Conservation (phyloP, 2,113 vertebrate genomes). For the Forbesichthys agassizii region DNA sequence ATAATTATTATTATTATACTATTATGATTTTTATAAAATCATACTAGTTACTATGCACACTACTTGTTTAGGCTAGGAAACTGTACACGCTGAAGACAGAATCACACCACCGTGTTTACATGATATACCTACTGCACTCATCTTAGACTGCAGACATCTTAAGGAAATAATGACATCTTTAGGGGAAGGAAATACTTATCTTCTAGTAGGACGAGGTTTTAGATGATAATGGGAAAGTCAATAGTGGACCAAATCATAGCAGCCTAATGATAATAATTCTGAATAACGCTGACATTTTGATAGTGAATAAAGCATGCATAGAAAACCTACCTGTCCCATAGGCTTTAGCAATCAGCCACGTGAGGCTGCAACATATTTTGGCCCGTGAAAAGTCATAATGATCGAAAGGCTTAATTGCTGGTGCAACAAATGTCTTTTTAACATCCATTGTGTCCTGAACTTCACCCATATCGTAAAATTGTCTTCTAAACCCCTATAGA, state of each 20-base stretch:
- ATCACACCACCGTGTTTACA: background rate
- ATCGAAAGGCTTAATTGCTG: constrained; percentile 91
- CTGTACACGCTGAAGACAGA: too few species aligned
- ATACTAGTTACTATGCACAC: background rate
- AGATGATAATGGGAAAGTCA: background rate
- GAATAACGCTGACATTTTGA: background rate
- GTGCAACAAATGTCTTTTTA: constrained; percentile 87
- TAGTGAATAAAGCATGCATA: background rate
- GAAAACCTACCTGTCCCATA: constrained; percentile 91
- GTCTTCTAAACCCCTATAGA: constrained; percentile 39
- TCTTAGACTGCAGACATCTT: background rate
- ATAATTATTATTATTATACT: too few species aligned
- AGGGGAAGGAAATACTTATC: background rate
- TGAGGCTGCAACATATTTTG: constrained; percentile 92
- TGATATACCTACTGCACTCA: background rate
- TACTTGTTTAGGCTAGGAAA: background rate
- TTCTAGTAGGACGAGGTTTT: constrained; percentile 12
- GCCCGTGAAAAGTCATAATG: constrained; percentile 94
- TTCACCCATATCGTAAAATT: constrained; percentile 85
- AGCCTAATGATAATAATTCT: background rate
- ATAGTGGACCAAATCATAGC: too few species aligned
- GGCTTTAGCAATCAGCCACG: constrained; percentile 94
- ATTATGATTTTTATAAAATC: too few species aligned
- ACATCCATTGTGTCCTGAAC: constrained; percentile 79
- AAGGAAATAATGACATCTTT: background rate